Evolutionary conservation across 1,140 invertebrate species (phyloP), one percentile per base, ranked within the genome.

Genomic region (Cataglyphis hispanica): DNA sequence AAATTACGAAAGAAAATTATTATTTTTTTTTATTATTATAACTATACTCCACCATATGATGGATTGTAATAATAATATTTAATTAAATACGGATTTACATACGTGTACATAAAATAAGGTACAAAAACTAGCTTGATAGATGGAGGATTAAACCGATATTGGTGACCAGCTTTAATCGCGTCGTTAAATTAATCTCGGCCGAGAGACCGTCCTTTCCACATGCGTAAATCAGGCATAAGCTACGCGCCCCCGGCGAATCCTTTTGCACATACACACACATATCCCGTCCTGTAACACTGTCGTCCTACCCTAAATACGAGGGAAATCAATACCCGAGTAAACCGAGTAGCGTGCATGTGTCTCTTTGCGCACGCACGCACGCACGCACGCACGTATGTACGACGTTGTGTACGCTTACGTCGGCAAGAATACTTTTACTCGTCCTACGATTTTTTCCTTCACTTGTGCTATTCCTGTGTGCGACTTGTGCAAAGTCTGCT

Each of bases 231-330:
- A 84, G 46, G 31, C 81, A 53, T 63, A 50, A 84, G 74, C 72
- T 77, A 77, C 84, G 77, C 64, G 77, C 64, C 70, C 50, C 34
- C 43, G 46, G 37, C 43, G 61, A 81, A 81, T 84, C 78, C 75
- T 91, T 88, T 63, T 60, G 53, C 13, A 81, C 4, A 31, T 3
- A 31, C 2, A 31, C 31, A 31, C 2, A 2, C 31, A 31, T 31
- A 31, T 61, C 66, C 60, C 53, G 77, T 85, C 81, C 86, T 72
- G 78, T 92, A 86, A 91, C 87, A 90, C 86, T 90, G 90, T 88
- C 91, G 90, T 91, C 89, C 91, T 92, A 92, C 91, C 91, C 91
- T 80, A 92, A 92, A 92, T 91, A 90, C 81, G 46, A 70, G 50
- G 74, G 86, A 92, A 92, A 92, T 92, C 91, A 92, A 92, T 92